Evolutionary conservation across 2,888 invertebrate genomes (phyloP).

Genomic region (Dasysyrphus albostriatus): DNA sequence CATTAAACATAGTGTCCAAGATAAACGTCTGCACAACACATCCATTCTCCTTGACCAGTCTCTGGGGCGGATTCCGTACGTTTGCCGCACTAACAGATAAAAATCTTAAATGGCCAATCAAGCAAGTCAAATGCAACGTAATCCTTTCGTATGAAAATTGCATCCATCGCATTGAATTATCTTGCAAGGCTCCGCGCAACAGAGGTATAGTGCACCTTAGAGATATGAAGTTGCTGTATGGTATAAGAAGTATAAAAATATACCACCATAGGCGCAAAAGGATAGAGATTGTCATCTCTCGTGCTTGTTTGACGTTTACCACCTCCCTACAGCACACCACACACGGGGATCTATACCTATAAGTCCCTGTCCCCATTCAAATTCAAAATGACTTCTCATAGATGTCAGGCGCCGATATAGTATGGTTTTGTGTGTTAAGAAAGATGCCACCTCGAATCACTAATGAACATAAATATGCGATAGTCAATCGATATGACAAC

Average conservation of each 20-base stretch:
- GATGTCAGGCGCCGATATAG: constrained; percentile 71
- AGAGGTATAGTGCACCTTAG: background rate
- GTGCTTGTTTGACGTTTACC: constrained; percentile 13
- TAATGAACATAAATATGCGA: constrained; percentile 71
- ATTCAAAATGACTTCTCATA: constrained; percentile 65
- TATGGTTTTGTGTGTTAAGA: constrained; percentile 57
- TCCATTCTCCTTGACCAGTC: constrained; percentile 19
- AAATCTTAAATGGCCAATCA: constrained; percentile 61
- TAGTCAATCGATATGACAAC: constrained; percentile 74
- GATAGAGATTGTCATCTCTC: constrained; percentile 65
- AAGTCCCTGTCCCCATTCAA: constrained; percentile 41
- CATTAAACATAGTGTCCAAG: constrained; percentile 38
- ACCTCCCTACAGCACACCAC: constrained; percentile 1
- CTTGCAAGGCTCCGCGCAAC: constrained; percentile 31
- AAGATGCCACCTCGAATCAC: constrained; percentile 72
- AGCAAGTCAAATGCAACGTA: constrained; percentile 63
- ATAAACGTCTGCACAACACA: constrained; percentile 45
- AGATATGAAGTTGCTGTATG: background rate
- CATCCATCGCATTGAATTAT: constrained; percentile 70
- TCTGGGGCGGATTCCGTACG: background rate
- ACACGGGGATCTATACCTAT: constrained; percentile 22
- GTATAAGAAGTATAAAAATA: background rate
- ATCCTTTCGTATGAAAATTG: constrained; percentile 59
- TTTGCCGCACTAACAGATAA: constrained; percentile 39
- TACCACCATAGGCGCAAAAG: constrained; percentile 52